Evolutionary conservation across 2,113 vertebrate genomes (phyloP).

Genomic region (Carassius gibelio): DNA sequence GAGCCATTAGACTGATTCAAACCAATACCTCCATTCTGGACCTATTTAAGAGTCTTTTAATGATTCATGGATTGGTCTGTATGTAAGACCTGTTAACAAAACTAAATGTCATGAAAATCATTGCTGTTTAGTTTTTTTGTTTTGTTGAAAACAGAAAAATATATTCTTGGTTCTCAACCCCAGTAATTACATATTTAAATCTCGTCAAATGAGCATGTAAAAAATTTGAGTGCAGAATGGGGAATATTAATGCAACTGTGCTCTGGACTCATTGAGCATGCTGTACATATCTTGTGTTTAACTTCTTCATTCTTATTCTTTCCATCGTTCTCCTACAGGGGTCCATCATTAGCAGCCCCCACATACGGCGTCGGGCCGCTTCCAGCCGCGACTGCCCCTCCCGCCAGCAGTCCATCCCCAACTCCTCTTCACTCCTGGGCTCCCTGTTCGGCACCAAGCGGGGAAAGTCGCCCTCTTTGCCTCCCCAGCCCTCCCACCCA

Average conservation of each 20-base stretch:
- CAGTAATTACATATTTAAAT: not conserved
- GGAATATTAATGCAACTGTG: not conserved
- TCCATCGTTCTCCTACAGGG: conserved; percentile 80
- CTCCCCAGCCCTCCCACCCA: conserved; percentile 72
- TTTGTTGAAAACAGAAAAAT: not conserved
- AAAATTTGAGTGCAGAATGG: not conserved
- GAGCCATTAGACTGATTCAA: not conserved
- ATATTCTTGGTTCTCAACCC: not conserved
- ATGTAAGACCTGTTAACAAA: not conserved
- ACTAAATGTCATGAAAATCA: not conserved
- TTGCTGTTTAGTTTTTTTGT: not conserved
- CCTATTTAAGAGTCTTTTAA: not conserved
- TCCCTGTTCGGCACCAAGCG: conserved; percentile 90
- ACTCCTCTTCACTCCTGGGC: conserved; percentile 92
- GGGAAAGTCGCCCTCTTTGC: conserved; percentile 79
- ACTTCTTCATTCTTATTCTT: conserved; percentile 21
- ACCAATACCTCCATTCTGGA: not conserved
- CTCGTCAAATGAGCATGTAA: not conserved
- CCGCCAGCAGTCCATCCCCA: conserved; percentile 88
- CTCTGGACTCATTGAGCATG: not conserved
- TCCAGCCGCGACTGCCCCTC: conserved; percentile 92
- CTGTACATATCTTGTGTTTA: conserved; percentile 24
- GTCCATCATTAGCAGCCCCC: conserved; percentile 99
- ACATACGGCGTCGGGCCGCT: conserved; percentile 87
- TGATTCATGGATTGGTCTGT: no score